These are phyloP conservation scores for Phanerotoma sp. DNA, from an alignment of 2,888 invertebrate genomes.

Conservation along the genomic window DNA sequence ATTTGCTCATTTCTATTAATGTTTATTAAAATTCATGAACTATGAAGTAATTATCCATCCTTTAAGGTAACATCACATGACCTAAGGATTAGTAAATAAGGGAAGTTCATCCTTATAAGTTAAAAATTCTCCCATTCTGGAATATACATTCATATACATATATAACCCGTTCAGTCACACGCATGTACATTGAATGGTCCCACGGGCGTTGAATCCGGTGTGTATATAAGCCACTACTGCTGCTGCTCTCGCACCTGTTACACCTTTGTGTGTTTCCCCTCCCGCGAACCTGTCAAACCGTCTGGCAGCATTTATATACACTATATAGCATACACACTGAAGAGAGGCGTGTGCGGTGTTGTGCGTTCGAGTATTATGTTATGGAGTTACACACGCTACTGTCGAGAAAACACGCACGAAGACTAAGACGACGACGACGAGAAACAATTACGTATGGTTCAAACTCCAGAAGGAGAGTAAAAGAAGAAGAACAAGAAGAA, in stretches of 20 bases:
- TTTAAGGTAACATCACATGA: too few species aligned
- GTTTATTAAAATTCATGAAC: too few species aligned
- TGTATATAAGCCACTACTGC: slow-evolving; percentile 2
- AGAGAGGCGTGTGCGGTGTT: slow-evolving; percentile 21
- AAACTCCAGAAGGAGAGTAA: slow-evolving; percentile 22
- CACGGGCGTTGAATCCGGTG: slow-evolving; percentile 18
- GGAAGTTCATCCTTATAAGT: too few species aligned
- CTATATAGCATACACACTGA: background rate
- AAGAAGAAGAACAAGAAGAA: slow-evolving; percentile 10
- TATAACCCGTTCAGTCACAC: background rate
- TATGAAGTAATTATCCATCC: too few species aligned
- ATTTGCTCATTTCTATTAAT: too few species aligned
- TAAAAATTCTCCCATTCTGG: background rate
- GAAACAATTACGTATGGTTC: slow-evolving; percentile 39
- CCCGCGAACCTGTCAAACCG: slow-evolving; percentile 4
- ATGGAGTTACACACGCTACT: slow-evolving; percentile 35
- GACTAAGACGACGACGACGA: slow-evolving; percentile 20
- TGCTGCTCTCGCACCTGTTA: slow-evolving; percentile 34
- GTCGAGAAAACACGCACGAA: slow-evolving; percentile 19
- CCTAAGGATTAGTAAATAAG: too few species aligned
- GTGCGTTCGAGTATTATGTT: slow-evolving; percentile 30
- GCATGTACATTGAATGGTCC: slow-evolving; percentile 11
- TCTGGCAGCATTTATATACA: background rate
- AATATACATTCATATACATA: background rate
- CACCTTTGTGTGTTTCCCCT: background rate